A percentile compares a stretch with the other conserved stretches of the same genome.
Conservation (phyloP, 2,888 invertebrate species). For the Drosophila anomelani region DNA sequence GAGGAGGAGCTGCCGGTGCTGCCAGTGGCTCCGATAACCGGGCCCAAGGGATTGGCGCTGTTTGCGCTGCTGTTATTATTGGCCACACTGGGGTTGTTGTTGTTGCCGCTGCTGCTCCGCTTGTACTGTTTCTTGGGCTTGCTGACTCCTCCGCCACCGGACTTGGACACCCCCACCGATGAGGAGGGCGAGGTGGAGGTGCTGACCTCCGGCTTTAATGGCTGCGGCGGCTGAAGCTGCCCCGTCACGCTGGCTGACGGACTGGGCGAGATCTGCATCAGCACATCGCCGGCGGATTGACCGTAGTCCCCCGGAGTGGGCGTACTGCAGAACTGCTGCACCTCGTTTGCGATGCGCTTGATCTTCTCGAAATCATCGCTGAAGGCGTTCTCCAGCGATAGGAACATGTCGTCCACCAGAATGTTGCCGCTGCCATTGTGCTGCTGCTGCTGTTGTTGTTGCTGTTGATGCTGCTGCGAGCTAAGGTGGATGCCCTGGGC, state of each 20-base stretch:
- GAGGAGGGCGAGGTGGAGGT: slow-evolving; percentile 84
- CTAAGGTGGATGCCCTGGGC: slow-evolving; percentile 64
- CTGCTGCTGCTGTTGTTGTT: slow-evolving; percentile 46
- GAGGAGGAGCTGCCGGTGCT: slow-evolving; percentile 67
- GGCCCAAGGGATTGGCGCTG: slow-evolving; percentile 47
- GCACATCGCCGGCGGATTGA: slow-evolving; percentile 68
- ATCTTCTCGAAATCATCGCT: slow-evolving; percentile 94
- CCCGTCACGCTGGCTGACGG: slow-evolving; percentile 71
- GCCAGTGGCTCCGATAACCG: slow-evolving; percentile 72
- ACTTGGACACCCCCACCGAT: slow-evolving; percentile 11
- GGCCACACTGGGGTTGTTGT: slow-evolving; percentile 82
- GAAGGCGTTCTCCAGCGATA: slow-evolving; percentile 84
- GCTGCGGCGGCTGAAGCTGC: slow-evolving; percentile 82
- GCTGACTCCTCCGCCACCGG: slow-evolving; percentile 83
- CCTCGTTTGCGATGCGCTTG: slow-evolving; percentile 93
- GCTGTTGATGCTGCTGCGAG: slow-evolving; percentile 41
- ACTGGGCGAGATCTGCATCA: slow-evolving; percentile 84
- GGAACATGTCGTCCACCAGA: slow-evolving; percentile 85
- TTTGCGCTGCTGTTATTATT: slow-evolving; percentile 76
- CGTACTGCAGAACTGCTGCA: slow-evolving; percentile 89
- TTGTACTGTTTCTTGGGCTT: slow-evolving; percentile 90
- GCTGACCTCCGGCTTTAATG: slow-evolving; percentile 86
- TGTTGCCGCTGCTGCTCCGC: slow-evolving; percentile 85
- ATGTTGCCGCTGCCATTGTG: slow-evolving; percentile 75
- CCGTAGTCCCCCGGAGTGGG: slow-evolving; percentile 81